Evolutionary conservation across 2,113 vertebrate species (phyloP).

Genomic region (Anarrhichthys ocellatus): DNA sequence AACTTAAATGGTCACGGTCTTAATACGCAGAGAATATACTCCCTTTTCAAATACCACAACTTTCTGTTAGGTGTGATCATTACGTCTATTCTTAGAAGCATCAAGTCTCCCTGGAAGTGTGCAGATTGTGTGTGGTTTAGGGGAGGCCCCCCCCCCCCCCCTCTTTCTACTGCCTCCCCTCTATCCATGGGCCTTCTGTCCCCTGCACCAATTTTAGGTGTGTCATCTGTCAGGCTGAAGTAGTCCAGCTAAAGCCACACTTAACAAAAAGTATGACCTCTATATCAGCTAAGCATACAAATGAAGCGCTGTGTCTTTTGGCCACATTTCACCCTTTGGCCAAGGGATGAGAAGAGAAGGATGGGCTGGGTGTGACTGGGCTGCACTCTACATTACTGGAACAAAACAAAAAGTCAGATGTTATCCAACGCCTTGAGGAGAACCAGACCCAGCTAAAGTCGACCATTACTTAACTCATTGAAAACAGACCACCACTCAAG

Average conservation of each 20-base stretch:
- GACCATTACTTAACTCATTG: slow-evolving; percentile 24
- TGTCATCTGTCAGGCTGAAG: slow-evolving; percentile 41
- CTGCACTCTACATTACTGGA: slow-evolving; percentile 33
- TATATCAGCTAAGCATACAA: slow-evolving; percentile 48
- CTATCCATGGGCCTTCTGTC: slow-evolving; percentile 33
- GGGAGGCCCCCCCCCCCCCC: slow-evolving; percentile 43
- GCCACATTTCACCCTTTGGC: slow-evolving; percentile 32
- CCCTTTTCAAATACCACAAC: slow-evolving; percentile 61
- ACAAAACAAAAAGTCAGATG: slow-evolving; percentile 43
- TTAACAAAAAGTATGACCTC: slow-evolving; percentile 65
- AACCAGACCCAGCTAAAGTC: slow-evolving; percentile 22
- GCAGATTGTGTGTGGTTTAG: slow-evolving; percentile 33
- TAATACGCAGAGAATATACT: slow-evolving; percentile 56
- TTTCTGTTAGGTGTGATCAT: slow-evolving; percentile 55
- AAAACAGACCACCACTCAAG: slow-evolving; percentile 33
- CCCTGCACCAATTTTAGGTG: slow-evolving; percentile 52
- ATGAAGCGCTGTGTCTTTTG: slow-evolving; percentile 52
- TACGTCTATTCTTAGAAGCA: slow-evolving; percentile 59
- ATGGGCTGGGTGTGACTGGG: slow-evolving; percentile 36
- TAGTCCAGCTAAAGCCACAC: slow-evolving; percentile 24
- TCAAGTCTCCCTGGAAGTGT: slow-evolving; percentile 55
- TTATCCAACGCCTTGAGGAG: slow-evolving; percentile 38
- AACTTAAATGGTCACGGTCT: slow-evolving; percentile 57
- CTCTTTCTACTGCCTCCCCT: slow-evolving; percentile 17
- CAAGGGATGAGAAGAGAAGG: slow-evolving; percentile 17